Evolutionary conservation across 2,113 vertebrate genomes (phyloP), one percentile per base, ranked within the genome.

Genomic region (Mungos mungo): DNA sequence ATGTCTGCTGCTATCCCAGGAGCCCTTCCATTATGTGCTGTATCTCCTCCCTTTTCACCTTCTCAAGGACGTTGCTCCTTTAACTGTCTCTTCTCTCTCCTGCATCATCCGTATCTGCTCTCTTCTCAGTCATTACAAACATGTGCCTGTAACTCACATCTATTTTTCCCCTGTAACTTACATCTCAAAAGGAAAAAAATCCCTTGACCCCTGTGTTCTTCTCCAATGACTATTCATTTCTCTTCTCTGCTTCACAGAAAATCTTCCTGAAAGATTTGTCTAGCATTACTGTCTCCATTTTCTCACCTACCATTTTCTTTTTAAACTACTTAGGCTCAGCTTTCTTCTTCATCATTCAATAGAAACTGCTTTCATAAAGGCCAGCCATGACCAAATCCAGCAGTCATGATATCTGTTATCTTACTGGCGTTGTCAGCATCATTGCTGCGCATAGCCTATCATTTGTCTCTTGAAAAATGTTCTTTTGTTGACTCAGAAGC

Each of bases 161-260:
- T 35, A 82, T 60, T 60, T 21, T 60, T 23, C 21, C 18, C 57
- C 57, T 60, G 57, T 60, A 60, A 60, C 57, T 60, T 60, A 21
- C 21, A 60, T 35, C 38, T 35, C 81, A 81, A 83, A 60, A 31
- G 74, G 45, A 72, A 72, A 72, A 72, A 93, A 84, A 63, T 60
- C 9, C 33, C 25, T 25, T 50, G 65, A 50, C 54, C 12, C 11
- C 16, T 19, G 2, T 27, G 21, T 47, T 52, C 52, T 79, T 29
- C 38, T 88, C 74, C 29, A 83, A 11, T 0, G 0, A 54, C 27
- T 16, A 7, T 7, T 33, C 23, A 5, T 83, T 92, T 90, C 33
- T 88, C 54, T 94, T 38, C 41, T 45, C 18, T 3, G 35, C 13
- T 15, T 66, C 27, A 88, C 31, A 96, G 50, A 29, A 92, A 74